phyloP scores from a whole-genome alignment of 2,113 vertebrate species.

The Grantiella picta region DNA sequence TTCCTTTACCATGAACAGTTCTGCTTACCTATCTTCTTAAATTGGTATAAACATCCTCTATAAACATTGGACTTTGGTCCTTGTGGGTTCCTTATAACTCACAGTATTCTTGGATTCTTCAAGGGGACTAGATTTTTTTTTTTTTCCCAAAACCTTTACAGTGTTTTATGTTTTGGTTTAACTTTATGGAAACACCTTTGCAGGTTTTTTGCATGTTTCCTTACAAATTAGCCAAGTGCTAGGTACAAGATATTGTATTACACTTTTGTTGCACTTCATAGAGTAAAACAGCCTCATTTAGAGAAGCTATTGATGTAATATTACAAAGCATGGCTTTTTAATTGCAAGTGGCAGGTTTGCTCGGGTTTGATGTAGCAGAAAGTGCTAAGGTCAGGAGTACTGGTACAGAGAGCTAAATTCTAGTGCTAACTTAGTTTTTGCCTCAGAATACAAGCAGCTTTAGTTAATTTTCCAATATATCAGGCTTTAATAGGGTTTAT shows the following conservation, averaged over 20 bases:
- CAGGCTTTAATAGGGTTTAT: not conserved
- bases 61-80: not conserved
- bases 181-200: constrained; percentile 57
- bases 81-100: not conserved
- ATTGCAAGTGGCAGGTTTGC: not conserved
- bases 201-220: constrained; percentile 37
- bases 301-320: constrained; percentile 46
- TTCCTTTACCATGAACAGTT: not conserved
- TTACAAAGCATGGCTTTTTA: constrained; percentile 42
- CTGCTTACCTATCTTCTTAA: not conserved
- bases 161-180: constrained; percentile 4
- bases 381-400: constrained; percentile 33
- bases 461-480: not conserved
- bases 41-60: not conserved
- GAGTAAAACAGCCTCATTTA: constrained; percentile 30
- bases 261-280: constrained; percentile 56
- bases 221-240: not conserved
- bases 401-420: not conserved
- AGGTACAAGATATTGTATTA: constrained; percentile 57
- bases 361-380: not conserved
- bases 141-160: not conserved
- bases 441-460: constrained; percentile 8
- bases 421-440: not conserved
- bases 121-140: not conserved
- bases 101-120: not conserved